Evolutionary conservation across 2,113 vertebrate species (phyloP).

Genomic region (Eira barbara): DNA sequence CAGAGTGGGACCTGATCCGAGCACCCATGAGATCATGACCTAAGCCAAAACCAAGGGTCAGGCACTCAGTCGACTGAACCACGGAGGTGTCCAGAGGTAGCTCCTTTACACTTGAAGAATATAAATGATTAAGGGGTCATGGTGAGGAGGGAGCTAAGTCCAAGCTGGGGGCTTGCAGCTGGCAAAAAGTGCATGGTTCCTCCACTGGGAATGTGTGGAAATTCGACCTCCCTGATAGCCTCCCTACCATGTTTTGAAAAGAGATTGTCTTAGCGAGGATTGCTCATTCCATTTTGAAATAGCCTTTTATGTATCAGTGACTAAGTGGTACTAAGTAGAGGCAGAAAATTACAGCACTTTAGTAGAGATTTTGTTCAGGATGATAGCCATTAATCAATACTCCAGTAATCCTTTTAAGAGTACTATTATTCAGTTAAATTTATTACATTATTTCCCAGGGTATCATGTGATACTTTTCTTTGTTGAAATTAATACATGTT

Average conservation of each 20-base stretch:
- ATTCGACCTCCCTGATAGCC: neutral
- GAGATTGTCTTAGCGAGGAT: neutral
- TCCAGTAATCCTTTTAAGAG: neutral
- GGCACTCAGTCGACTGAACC: neutral
- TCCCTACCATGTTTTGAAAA: neutral
- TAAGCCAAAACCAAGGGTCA: neutral
- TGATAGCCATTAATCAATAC: neutral
- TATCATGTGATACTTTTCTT: neutral
- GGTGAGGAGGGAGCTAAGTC: neutral
- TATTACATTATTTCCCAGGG: neutral
- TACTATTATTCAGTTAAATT: neutral
- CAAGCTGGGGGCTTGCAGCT: neutral
- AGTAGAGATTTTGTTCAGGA: neutral
- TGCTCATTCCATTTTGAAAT: neutral
- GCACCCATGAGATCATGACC: neutral
- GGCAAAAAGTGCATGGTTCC: neutral
- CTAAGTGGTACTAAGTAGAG: neutral
- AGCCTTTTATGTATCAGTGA: neutral
- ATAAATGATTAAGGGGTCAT: neutral
- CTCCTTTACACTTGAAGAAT: neutral
- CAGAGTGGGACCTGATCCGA: neutral
- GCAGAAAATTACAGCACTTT: neutral
- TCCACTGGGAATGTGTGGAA: neutral
- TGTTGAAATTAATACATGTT: neutral
- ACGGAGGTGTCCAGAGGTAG: neutral